phyloP scores from a whole-genome alignment of 2,113 vertebrate species.

The Chaenocephalus aceratus region DNA sequence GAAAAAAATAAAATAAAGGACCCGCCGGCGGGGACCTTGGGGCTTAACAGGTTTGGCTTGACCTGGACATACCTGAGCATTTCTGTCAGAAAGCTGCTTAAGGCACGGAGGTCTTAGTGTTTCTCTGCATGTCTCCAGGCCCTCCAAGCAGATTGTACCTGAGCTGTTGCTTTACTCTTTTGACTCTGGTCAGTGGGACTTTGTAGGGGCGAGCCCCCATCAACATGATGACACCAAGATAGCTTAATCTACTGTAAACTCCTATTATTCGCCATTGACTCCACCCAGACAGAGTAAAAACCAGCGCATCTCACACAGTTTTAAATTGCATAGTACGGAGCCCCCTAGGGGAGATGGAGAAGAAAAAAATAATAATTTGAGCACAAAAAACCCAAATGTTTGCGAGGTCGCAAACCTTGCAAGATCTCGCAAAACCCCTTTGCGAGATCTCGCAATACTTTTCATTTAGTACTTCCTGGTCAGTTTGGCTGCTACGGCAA shows the following conservation, averaged over 20 bases:
- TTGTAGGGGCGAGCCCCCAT: background rate
- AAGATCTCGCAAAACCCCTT: too few species aligned
- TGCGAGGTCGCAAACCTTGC: too few species aligned
- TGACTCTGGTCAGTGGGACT: slow-evolving; percentile 5
- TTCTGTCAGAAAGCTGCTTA: slow-evolving; percentile 30
- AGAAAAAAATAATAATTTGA: too few species aligned
- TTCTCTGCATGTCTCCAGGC: too few species aligned
- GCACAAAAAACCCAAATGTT: too few species aligned
- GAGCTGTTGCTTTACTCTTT: background rate
- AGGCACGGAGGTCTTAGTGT: background rate
- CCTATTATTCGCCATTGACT: background rate
- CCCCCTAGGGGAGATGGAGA: too few species aligned
- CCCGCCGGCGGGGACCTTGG: too few species aligned
- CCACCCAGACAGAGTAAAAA: slow-evolving; percentile 16
- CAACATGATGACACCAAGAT: slow-evolving; percentile 16
- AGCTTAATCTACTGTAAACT: slow-evolving; percentile 43
- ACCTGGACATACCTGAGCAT: slow-evolving; percentile 39
- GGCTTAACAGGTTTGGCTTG: background rate
- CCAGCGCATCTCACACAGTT: background rate
- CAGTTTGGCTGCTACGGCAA: too few species aligned
- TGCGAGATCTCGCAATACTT: too few species aligned
- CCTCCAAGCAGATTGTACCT: slow-evolving; percentile 25
- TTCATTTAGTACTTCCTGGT: too few species aligned
- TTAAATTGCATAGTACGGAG: background rate
- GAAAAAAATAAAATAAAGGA: background rate